Evolutionary conservation across 2,797 vertebrate genomes (phyloP).

Genomic region (Enteromius afrohamiltoni): DNA sequence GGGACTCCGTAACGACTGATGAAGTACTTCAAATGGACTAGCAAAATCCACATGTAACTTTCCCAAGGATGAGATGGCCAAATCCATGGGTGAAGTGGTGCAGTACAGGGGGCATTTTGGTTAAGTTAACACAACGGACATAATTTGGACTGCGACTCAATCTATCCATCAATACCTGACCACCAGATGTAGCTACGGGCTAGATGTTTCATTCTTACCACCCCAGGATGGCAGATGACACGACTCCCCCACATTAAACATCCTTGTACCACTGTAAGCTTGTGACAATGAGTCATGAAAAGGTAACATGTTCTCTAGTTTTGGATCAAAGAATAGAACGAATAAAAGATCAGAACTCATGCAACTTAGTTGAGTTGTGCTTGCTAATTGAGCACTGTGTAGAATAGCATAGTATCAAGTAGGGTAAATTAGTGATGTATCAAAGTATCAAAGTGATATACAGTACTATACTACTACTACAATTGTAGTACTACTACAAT

Average conservation of each 20-base stretch:
- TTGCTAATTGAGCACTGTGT: neutral
- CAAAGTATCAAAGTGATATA: too few species aligned
- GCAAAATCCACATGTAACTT: slow-evolving; percentile 2
- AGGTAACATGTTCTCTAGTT: neutral
- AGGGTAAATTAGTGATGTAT: too few species aligned
- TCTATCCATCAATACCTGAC: neutral
- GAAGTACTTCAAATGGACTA: slow-evolving; percentile 16
- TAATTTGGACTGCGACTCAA: neutral
- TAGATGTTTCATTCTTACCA: slow-evolving; percentile 2
- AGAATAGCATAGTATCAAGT: neutral
- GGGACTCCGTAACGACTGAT: neutral
- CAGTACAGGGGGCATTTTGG: slow-evolving; percentile 8
- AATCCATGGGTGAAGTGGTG: slow-evolving; percentile 20
- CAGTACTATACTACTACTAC: too few species aligned
- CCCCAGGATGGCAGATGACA: neutral
- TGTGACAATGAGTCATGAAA: neutral
- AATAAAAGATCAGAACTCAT: neutral
- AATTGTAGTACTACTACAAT: too few species aligned
- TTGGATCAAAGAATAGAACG: neutral
- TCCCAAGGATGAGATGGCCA: slow-evolving; percentile 12
- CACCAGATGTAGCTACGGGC: slow-evolving; percentile 3
- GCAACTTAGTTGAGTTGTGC: neutral
- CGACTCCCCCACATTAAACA: neutral
- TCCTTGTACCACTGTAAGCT: neutral
- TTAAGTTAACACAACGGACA: neutral